Base-by-base conservation (phyloP, 2,113 vertebrate species). In the Eupsittula cactorum region DNA sequence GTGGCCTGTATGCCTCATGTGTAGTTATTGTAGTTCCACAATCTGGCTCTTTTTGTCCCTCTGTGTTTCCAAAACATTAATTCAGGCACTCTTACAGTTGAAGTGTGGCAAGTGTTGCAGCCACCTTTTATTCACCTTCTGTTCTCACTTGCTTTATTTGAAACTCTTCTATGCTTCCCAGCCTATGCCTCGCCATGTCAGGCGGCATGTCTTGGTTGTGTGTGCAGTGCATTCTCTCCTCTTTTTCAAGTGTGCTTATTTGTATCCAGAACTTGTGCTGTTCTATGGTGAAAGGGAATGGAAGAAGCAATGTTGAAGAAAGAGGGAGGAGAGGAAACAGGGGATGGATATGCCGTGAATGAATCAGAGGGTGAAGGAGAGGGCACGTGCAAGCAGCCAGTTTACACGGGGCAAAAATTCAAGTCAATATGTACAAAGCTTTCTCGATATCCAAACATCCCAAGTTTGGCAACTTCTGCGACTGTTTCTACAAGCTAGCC, bases 131-230 rank as follows among this genome's bases (percentile, higher is more conserved):
- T 84, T 86, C 52, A 83, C 31, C 47, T 82, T 74, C 63, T 82
- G 12, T 57, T 86, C 31, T 78, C 73, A 24, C 12, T 42, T 86
- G 33, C 39, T 75, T 55, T 88, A 23, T 92, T 60, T 42, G 50
- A 71, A n/a, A 0, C 28, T 86, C 46, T 59, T 67, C 21, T 64
- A 29, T 4, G 0, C 7, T 83, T 92, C 65, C 53, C 60, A 18
- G 33, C 35, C 46, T 52, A 0, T 68, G 39, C 49, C 33, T 89
- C 0, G 0, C 47, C 2, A 1, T n/a, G 11, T 16, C 41, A 50
- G 44, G 47, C 62, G 76, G 73, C 17, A 1, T 47, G 21, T n/a
- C 25, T 82, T 70, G 31, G 21, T 49, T 65, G 29, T 82, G 37
- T 0, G 0, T 67, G 62, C 17, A 31, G 6, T 79, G 44, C 10